Evolutionary conservation across 2,797 vertebrate genomes (phyloP).

Genomic region (Anableps anableps): DNA sequence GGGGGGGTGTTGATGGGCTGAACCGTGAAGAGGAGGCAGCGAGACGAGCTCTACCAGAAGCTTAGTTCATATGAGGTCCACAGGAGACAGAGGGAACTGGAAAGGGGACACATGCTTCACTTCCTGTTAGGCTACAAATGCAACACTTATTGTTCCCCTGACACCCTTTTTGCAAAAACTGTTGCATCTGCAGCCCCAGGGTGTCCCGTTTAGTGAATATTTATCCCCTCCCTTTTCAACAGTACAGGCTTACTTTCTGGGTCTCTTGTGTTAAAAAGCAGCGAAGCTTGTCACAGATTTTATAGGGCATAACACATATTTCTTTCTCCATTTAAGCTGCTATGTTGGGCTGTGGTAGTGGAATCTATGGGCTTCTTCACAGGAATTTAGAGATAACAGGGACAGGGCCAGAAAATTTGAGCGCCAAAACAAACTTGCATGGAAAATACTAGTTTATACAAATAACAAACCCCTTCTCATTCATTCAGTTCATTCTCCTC

Average conservation of each 20-base stretch:
- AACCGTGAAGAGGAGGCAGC: slow-evolving; percentile 18
- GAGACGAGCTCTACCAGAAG: slow-evolving; percentile 54
- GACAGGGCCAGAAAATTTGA: slow-evolving; percentile 25
- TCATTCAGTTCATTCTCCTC: too few species aligned
- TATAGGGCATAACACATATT: slow-evolving; percentile 38
- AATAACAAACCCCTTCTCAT: too few species aligned
- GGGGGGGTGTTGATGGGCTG: neutral
- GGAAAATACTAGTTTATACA: too few species aligned
- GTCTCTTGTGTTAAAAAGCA: slow-evolving; percentile 46
- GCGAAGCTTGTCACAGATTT: slow-evolving; percentile 41
- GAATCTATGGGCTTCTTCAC: slow-evolving; percentile 24
- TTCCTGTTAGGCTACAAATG: slow-evolving; percentile 51
- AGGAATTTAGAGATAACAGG: slow-evolving; percentile 38
- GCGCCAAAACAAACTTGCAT: slow-evolving; percentile 15
- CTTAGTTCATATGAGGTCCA: slow-evolving; percentile 73
- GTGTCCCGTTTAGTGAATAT: slow-evolving; percentile 53
- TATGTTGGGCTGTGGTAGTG: slow-evolving; percentile 24
- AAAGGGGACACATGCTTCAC: slow-evolving; percentile 65
- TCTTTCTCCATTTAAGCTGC: slow-evolving; percentile 31
- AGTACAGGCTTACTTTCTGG: slow-evolving; percentile 22
- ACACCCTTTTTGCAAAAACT: slow-evolving; percentile 44
- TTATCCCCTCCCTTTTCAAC: slow-evolving; percentile 12
- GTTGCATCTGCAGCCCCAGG: slow-evolving; percentile 46
- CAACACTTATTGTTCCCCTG: slow-evolving; percentile 54
- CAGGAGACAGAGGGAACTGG: slow-evolving; percentile 57